Conservation (phyloP, 30 jellyfish, hydroid and myxozoan genomes). For the Rhopilema esculentum region DNA sequence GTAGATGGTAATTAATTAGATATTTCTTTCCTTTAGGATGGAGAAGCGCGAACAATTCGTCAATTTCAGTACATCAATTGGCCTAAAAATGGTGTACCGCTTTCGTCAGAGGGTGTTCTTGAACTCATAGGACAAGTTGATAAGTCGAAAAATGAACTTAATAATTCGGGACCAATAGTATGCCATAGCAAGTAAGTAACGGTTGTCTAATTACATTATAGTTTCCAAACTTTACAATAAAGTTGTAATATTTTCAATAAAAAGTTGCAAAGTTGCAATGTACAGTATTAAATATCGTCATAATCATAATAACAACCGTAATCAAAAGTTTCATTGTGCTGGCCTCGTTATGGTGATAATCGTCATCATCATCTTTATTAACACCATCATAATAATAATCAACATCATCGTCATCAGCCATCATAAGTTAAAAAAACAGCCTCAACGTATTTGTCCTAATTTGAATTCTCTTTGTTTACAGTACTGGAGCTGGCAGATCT, state of each 20-base stretch:
- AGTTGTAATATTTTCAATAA: too few relatives aligned
- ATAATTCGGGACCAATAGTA: conserved; percentile 77
- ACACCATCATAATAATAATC: neutral
- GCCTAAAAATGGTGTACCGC: conserved; percentile 85
- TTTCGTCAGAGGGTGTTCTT: conserved; percentile 79
- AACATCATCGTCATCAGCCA: too few relatives aligned
- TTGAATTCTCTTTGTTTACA: conserved; percentile 12
- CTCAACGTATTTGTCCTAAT: neutral
- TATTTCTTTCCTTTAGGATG: conserved; percentile 61
- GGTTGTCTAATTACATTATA: too few relatives aligned
- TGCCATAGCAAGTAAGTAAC: conserved; percentile 90
- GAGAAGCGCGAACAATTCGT: conserved; percentile 70
- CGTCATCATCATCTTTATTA: neutral
- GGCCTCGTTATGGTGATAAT: too few relatives aligned
- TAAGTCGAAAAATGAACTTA: conserved; percentile 56
- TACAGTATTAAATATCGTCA: too few relatives aligned
- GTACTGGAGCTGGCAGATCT: conserved; percentile 93
- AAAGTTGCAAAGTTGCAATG: too few relatives aligned
- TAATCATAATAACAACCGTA: too few relatives aligned
- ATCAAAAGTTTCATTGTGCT: too few relatives aligned
- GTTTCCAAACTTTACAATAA: too few relatives aligned
- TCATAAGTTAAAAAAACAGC: too few relatives aligned
- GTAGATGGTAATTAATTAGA: neutral
- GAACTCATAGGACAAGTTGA: conserved; percentile 95
- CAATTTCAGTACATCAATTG: conserved; percentile 92